Evolutionary conservation across 2,888 invertebrate species (phyloP).

Genomic region (Mimachlamys varia): DNA sequence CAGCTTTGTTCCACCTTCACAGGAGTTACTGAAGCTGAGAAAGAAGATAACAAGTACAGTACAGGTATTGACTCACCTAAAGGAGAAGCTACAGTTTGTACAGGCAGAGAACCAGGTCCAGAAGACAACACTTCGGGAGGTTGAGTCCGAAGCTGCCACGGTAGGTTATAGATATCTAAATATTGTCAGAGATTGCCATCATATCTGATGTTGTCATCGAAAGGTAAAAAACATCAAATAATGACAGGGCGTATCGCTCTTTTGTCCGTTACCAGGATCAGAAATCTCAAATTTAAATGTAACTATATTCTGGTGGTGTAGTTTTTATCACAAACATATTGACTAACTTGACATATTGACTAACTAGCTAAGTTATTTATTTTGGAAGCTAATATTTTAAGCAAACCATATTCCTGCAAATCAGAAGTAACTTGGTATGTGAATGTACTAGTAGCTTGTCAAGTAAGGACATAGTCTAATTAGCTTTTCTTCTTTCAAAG

Average conservation of each 20-base stretch:
- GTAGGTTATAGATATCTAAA: conserved; percentile 59
- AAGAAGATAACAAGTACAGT: conserved; percentile 83
- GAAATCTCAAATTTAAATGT: too few species aligned
- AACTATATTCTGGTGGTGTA: too few species aligned
- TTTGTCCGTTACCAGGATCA: too few species aligned
- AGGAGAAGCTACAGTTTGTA: conserved; percentile 83
- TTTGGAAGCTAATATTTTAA: too few species aligned
- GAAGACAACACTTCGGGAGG: conserved; percentile 72
- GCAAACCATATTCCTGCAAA: too few species aligned
- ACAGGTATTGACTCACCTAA: conserved; percentile 83
- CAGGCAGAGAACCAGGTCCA: conserved; percentile 79
- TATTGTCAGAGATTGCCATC: neutral
- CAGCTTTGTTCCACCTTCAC: neutral
- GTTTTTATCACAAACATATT: too few species aligned
- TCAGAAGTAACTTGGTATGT: too few species aligned
- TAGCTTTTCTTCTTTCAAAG: conserved; percentile 66
- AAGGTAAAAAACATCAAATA: too few species aligned
- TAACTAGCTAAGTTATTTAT: too few species aligned
- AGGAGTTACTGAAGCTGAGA: conserved; percentile 82
- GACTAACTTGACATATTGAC: too few species aligned
- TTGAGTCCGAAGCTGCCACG: conserved; percentile 77
- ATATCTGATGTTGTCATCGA: neutral
- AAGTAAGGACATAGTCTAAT: neutral
- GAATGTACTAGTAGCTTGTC: too few species aligned
- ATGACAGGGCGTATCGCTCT: too few species aligned